A percentile compares a stretch with the other conserved stretches of the same genome.
phyloP scores from a whole-genome alignment of 2,113 vertebrate species.

The Crypturellus undulatus region DNA sequence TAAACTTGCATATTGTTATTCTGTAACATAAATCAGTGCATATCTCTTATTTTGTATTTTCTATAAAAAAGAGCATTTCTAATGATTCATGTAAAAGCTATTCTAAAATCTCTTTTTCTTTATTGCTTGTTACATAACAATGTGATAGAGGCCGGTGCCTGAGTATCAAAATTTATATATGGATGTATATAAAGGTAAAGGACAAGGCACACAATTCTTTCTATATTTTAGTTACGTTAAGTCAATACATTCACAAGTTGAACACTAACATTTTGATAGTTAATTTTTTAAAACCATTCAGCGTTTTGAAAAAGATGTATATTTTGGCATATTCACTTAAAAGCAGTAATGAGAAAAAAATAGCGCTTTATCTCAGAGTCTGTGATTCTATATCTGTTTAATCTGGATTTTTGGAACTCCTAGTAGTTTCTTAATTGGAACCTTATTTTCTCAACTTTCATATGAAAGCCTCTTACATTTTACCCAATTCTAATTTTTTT shows the following conservation, averaged over 20 bases:
- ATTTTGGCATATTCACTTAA: background rate
- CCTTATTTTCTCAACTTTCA: background rate
- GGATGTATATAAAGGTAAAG: background rate
- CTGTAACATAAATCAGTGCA: background rate
- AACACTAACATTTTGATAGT: background rate
- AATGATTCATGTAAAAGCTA: background rate
- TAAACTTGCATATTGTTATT: background rate
- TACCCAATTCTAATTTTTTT: background rate
- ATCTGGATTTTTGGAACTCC: background rate
- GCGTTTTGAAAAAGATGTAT: background rate
- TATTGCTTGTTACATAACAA: background rate
- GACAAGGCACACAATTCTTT: background rate
- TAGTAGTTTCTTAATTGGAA: background rate
- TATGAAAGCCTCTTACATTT: slow-evolving; percentile 9
- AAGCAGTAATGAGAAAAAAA: background rate
- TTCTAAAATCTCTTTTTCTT: background rate
- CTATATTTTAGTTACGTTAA: background rate
- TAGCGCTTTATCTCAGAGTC: background rate
- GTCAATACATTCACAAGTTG: background rate
- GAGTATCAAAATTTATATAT: background rate
- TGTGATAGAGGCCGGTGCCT: background rate
- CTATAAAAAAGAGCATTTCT: background rate
- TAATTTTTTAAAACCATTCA: slow-evolving; percentile 3
- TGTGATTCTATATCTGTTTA: background rate
- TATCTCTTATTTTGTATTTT: background rate